Evolutionary conservation across 2,113 vertebrate species (phyloP).

Genomic region (Rhynchopsitta pachyrhyncha): DNA sequence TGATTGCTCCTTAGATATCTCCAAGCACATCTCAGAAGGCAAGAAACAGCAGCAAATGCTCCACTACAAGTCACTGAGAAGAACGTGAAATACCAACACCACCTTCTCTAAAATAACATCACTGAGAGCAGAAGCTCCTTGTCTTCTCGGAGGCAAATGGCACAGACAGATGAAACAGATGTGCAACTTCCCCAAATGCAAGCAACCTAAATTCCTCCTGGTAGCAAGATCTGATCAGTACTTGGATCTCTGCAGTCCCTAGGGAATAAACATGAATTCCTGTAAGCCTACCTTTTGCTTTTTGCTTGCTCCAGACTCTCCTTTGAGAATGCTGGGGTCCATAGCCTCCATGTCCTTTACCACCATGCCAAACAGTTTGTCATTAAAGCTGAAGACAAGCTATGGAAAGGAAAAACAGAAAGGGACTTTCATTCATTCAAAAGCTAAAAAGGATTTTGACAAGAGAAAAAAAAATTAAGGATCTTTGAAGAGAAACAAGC

Average conservation of each 20-base stretch:
- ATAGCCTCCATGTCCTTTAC: conserved; percentile 94
- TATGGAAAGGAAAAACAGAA: conserved; percentile 35
- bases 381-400: conserved; percentile 91
- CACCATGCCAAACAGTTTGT: conserved; percentile 87
- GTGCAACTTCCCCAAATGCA: not conserved
- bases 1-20: not conserved
- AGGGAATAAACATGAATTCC: not conserved
- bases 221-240: not conserved
- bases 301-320: conserved; percentile 77
- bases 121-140: not conserved
- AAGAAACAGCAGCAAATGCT: not conserved
- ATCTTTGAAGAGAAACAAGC: not conserved
- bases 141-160: not conserved
- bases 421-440: not conserved
- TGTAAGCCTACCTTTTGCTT: conserved; percentile 85
- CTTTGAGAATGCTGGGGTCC: conserved; percentile 93
- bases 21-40: not conserved
- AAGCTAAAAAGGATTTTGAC: not conserved
- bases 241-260: not conserved
- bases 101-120: not conserved
- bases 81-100: not conserved
- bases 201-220: not conserved
- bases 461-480: not conserved
- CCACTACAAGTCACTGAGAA: not conserved
- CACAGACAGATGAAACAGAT: not conserved